phyloP scores from a whole-genome alignment of 2,888 invertebrate genomes.

The Thymelicus sylvestris region DNA sequence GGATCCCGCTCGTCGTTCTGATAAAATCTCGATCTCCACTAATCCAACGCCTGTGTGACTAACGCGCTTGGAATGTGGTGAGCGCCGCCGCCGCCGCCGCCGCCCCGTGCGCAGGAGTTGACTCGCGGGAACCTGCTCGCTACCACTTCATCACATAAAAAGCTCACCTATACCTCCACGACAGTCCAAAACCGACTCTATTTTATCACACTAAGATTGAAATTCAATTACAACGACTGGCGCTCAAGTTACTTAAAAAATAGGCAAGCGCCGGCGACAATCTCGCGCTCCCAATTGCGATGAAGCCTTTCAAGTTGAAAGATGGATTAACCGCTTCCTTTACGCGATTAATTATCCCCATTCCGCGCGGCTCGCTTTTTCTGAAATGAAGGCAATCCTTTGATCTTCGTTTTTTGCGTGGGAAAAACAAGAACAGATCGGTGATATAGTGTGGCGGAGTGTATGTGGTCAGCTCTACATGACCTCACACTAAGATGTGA shows the following conservation, averaged over 20 bases:
- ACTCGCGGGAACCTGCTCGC: slow-evolving; percentile 35
- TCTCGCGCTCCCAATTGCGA: slow-evolving; percentile 44
- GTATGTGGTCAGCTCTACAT: background rate
- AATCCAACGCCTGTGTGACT: slow-evolving; percentile 56
- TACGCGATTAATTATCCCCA: slow-evolving; percentile 35
- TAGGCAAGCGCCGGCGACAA: slow-evolving; percentile 50
- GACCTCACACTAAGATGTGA: background rate
- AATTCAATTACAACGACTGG: background rate
- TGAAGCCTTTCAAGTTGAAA: slow-evolving; percentile 44
- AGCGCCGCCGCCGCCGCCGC: slow-evolving; percentile 33
- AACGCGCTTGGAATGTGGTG: slow-evolving; percentile 49
- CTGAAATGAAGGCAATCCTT: slow-evolving; percentile 25
- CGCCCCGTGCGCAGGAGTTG: slow-evolving; percentile 43
- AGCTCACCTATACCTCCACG: slow-evolving; percentile 10
- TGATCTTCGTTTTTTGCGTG: slow-evolving; percentile 27
- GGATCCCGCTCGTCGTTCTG: slow-evolving; percentile 48
- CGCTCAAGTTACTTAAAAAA: slow-evolving; percentile 31
- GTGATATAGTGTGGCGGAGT: background rate
- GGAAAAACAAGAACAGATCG: slow-evolving; percentile 10
- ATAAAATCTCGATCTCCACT: slow-evolving; percentile 66
- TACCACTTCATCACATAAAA: slow-evolving; percentile 38
- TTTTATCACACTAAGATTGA: background rate
- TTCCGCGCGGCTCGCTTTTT: slow-evolving; percentile 30
- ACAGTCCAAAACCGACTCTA: background rate
- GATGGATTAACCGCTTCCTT: slow-evolving; percentile 39